These are phyloP conservation scores for Eurosta solidaginis DNA, from an alignment of 1,140 invertebrate species.

Conservation along the genomic window DNA sequence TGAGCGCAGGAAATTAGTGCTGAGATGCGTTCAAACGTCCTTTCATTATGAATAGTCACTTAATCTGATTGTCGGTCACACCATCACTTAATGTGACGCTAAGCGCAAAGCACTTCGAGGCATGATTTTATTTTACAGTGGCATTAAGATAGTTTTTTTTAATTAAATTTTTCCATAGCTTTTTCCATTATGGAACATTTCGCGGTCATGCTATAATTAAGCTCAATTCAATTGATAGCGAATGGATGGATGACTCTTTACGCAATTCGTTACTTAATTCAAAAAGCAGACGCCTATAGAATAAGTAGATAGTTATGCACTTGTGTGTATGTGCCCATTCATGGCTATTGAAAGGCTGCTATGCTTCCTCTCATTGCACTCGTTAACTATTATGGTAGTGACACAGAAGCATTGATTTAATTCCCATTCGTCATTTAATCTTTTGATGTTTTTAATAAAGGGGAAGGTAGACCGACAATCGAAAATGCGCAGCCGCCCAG, in stretches of 20 bases:
- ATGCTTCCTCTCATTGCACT: not conserved
- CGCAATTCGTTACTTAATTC: not conserved
- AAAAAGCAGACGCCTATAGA: not conserved
- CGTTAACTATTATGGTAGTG: not conserved
- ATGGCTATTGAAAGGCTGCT: not conserved
- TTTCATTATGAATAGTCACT: conserved; percentile 9
- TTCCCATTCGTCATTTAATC: conserved; percentile 17
- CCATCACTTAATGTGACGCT: not conserved
- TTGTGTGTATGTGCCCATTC: not conserved
- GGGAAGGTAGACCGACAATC: not conserved
- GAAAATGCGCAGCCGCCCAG: too few species aligned
- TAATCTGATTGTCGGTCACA: too few species aligned
- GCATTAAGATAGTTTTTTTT: not conserved
- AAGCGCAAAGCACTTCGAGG: not conserved
- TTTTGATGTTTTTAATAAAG: not conserved
- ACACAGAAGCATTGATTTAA: not conserved
- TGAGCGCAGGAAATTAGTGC: not conserved
- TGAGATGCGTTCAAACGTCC: not conserved
- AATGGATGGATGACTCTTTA: not conserved
- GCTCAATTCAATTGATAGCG: conserved; percentile 32
- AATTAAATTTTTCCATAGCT: not conserved
- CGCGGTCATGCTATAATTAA: conserved; percentile 30
- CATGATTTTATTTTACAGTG: not conserved
- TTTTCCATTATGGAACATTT: conserved; percentile 13
- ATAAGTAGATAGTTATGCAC: not conserved